These are phyloP conservation scores for Osedax fenrisi DNA, from an alignment of 2,888 invertebrate genomes.

Conservation along the genomic window DNA sequence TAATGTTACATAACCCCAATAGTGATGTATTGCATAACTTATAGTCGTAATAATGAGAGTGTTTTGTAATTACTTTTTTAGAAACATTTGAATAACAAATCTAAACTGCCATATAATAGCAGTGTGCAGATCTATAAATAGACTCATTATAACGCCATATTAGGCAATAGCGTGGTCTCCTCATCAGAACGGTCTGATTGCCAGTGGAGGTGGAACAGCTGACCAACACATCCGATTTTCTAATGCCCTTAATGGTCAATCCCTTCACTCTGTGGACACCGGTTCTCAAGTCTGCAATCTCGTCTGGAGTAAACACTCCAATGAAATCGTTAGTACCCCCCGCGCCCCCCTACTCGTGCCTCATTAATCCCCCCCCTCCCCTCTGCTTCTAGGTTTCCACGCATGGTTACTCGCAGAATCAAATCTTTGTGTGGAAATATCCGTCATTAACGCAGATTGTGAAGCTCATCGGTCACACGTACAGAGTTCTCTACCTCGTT, in stretches of 20 bases:
- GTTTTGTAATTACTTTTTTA: too few relatives aligned
- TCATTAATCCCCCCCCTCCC: background rate
- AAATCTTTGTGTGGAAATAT: slow-evolving; percentile 92
- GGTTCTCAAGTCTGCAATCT: slow-evolving; percentile 86
- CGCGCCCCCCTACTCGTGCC: background rate
- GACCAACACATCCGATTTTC: slow-evolving; percentile 63
- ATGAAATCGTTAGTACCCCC: slow-evolving; percentile 63
- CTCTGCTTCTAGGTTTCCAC: slow-evolving; percentile 56
- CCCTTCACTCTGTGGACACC: slow-evolving; percentile 73
- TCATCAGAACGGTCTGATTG: slow-evolving; percentile 76
- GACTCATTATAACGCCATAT: too few relatives aligned
- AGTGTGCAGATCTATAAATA: too few relatives aligned
- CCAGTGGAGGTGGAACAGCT: slow-evolving; percentile 89
- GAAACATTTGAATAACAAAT: too few relatives aligned
- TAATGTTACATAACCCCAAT: too few relatives aligned
- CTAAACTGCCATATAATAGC: too few relatives aligned
- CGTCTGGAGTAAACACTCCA: slow-evolving; percentile 83
- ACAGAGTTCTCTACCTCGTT: slow-evolving; percentile 45
- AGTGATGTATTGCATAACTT: too few relatives aligned
- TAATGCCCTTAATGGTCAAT: slow-evolving; percentile 61
- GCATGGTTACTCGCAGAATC: slow-evolving; percentile 89
- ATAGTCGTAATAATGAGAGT: too few relatives aligned
- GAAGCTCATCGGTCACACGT: slow-evolving; percentile 51
- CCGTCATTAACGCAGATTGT: slow-evolving; percentile 69
- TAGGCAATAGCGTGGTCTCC: slow-evolving; percentile 85